phyloP scores from a whole-genome alignment of 1,140 invertebrate species.

The Triops cancriformis region DNA sequence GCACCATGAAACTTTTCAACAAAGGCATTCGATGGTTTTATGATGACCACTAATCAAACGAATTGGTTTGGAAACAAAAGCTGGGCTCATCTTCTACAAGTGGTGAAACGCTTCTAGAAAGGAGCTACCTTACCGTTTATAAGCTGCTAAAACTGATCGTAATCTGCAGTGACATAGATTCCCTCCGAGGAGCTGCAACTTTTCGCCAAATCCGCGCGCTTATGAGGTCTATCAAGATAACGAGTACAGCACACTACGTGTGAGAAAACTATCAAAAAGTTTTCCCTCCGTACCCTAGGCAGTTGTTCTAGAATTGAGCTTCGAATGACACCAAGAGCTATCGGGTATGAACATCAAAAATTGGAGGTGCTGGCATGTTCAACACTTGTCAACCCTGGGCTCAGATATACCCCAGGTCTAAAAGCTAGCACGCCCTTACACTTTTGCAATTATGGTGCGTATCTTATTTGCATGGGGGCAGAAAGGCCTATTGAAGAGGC shows the following conservation, averaged over 20 bases:
- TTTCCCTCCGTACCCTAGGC: not conserved
- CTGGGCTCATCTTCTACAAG: not conserved
- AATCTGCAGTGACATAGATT: too few species aligned
- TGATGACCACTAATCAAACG: not conserved
- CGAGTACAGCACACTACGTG: not conserved
- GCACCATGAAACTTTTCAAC: not conserved
- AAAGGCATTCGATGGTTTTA: not conserved
- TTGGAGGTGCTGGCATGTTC: not conserved
- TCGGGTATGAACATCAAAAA: not conserved
- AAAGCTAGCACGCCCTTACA: not conserved
- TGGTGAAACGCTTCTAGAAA: too few species aligned
- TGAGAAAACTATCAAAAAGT: not conserved
- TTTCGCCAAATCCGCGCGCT: too few species aligned
- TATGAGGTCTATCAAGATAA: not conserved
- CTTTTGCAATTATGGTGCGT: not conserved
- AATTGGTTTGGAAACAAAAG: not conserved
- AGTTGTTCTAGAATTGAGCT: not conserved
- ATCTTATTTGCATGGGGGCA: not conserved
- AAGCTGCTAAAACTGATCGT: too few species aligned
- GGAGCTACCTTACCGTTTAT: too few species aligned
- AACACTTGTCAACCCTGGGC: not conserved
- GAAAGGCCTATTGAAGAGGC: not conserved
- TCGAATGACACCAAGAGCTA: not conserved
- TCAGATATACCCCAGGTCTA: not conserved
- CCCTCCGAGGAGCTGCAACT: too few species aligned